phyloP scores from a whole-genome alignment of 2,888 invertebrate species.

The Plutella xylostella region DNA sequence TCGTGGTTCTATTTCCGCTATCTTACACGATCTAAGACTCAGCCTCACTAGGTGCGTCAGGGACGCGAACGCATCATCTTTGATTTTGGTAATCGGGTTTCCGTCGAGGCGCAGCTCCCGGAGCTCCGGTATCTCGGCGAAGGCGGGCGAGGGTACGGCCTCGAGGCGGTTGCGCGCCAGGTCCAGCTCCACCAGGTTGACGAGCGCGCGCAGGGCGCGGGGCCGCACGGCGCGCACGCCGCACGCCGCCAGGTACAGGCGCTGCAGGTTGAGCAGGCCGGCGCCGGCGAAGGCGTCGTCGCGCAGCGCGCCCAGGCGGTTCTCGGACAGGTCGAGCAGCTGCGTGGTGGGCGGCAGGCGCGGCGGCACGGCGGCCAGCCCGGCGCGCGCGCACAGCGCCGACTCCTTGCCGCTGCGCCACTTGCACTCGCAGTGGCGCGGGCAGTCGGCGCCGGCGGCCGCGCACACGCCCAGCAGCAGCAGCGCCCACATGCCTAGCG shows the following conservation, averaged over 20 bases:
- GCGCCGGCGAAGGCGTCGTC: conserved; percentile 81
- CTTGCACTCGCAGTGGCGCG: conserved; percentile 85
- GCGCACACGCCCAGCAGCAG: conserved; percentile 55
- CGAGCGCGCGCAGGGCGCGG: conserved; percentile 81
- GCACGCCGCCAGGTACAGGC: conserved; percentile 80
- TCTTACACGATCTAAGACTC: conserved; percentile 79
- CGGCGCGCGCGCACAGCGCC: conserved; percentile 82
- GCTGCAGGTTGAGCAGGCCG: conserved; percentile 83
- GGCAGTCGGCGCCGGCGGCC: conserved; percentile 74
- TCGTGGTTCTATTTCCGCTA: conserved; percentile 74
- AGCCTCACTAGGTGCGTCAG: conserved; percentile 78
- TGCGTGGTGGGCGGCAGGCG: conserved; percentile 84
- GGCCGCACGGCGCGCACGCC: conserved; percentile 76
- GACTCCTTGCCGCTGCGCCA: conserved; percentile 91
- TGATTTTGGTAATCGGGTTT: conserved; percentile 79
- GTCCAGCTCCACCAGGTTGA: conserved; percentile 85
- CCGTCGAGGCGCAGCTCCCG: conserved; percentile 80
- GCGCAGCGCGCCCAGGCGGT: conserved; percentile 74
- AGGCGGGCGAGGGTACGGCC: conserved; percentile 78
- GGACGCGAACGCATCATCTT: conserved; percentile 75
- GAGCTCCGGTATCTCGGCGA: conserved; percentile 79
- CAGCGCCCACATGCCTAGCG: conserved; percentile 74
- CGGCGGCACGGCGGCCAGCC: conserved; percentile 78
- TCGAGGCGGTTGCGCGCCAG: conserved; percentile 78
- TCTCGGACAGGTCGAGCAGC: conserved; percentile 81